Base-by-base conservation (phyloP, 1,140 invertebrate genomes). In the Bombus sylvicola region DNA sequence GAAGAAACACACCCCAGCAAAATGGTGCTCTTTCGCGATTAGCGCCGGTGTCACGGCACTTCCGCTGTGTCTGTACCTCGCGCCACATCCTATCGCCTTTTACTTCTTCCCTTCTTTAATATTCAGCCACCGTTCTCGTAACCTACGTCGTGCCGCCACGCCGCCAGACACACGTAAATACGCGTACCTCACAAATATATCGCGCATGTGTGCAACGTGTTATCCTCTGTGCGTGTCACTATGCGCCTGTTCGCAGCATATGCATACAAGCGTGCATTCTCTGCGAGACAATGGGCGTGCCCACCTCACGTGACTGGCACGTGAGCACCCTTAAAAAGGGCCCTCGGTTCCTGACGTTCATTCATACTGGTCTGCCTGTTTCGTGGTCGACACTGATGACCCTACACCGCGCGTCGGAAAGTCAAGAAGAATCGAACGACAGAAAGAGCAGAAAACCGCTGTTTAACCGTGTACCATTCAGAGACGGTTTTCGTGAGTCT, bases 271-370 rank as follows among this genome's bases (percentile, higher is more conserved):
- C 53, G 66, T 82, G 74, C 84, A 73, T 90, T 89, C 64, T 86
- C 69, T 85, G 64, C 81, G 83, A 92, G 85, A 92, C 91, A 93
- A 92, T 92, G 90, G 90, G 86, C 71, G 91, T 89, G 86, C 72
- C 87, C 91, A 80, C 85, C 83, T 89, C 91, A 92, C 90, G 93
- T 90, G 92, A 91, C 91, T 57, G 86, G 69, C 89, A 91, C 90
- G 90, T 92, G 90, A 93, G 91, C 85, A 93, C 92, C 90, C 93
- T 94, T 89, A 81, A 92, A 93, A 92, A 93, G 86, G 87, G 82
- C 84, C 88, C 91, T 91, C 88, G 87, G 76, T 53, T 74, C 81
- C 83, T 87, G 86, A 73, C 90, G 83, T 74, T 91, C 92, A 92
- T 93, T 93, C 92, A 92, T 92, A 59, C 85, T 86, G 79, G 81